phyloP scores from a whole-genome alignment of 2,113 vertebrate genomes.

The Speoplatyrhinus poulsoni region DNA sequence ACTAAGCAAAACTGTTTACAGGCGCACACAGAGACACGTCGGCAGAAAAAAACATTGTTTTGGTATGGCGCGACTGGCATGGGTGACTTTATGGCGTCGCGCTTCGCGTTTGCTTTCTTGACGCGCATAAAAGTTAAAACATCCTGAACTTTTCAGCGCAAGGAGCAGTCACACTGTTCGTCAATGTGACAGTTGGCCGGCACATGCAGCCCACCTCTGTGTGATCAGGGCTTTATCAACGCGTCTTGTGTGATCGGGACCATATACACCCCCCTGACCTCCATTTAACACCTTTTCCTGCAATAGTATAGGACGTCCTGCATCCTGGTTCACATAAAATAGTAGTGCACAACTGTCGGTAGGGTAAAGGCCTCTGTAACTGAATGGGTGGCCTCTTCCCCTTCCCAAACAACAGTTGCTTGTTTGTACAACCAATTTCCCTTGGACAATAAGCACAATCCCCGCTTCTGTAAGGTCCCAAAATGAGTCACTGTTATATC shows the following conservation, averaged over 20 bases:
- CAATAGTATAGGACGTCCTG: constrained; percentile 59
- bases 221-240: constrained; percentile 1
- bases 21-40: no score
- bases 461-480: neutral
- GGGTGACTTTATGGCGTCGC: no score
- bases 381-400: constrained; percentile 19
- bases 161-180: no score
- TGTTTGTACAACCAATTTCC: constrained; percentile 29
- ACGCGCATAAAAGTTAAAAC: no score
- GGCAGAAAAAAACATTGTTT: no score
- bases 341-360: constrained; percentile 5
- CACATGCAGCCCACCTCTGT: constrained; percentile 23
- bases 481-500: constrained; percentile 12
- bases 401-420: neutral
- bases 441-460: constrained; percentile 19
- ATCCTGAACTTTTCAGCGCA: no score
- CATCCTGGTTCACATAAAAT: constrained; percentile 31
- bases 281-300: constrained; percentile 58
- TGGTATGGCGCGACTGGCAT: no score
- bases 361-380: constrained; percentile 18
- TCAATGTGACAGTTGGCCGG: no score
- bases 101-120: no score
- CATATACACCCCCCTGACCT: constrained; percentile 33
- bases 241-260: no score
- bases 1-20: no score